A percentile compares a stretch with the other conserved stretches of the same genome.
Evolutionary conservation across 2,797 vertebrate species (phyloP).

Genomic region (Phaenicophaeus curvirostris): DNA sequence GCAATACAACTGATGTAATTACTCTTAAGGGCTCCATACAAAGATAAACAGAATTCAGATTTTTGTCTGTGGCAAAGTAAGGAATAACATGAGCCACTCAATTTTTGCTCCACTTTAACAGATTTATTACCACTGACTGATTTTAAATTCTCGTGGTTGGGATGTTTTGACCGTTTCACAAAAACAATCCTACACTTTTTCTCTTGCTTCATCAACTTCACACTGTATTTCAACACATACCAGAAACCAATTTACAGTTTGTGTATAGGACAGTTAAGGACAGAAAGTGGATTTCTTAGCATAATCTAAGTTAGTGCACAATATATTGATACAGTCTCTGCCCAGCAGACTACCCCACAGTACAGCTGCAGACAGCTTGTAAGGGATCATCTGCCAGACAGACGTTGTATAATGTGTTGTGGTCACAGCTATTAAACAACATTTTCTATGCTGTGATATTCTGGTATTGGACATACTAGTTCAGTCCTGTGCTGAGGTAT

Average conservation of each 20-base stretch:
- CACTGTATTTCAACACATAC: not conserved
- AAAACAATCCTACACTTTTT: not conserved
- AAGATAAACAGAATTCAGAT: not conserved
- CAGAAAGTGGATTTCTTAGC: not conserved
- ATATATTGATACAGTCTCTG: not conserved
- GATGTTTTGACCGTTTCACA: not conserved
- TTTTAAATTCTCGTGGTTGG: not conserved
- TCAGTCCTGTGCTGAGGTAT: not conserved
- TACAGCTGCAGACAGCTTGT: not conserved
- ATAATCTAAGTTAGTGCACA: not conserved
- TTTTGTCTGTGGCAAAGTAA: not conserved
- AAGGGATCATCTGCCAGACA: not conserved
- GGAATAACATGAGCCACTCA: not conserved
- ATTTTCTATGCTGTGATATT: not conserved
- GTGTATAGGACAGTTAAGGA: not conserved
- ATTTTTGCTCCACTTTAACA: not conserved
- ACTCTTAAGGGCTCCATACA: not conserved
- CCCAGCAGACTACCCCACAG: not conserved
- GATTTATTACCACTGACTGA: not conserved
- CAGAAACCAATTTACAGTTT: not conserved
- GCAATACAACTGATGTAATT: not conserved
- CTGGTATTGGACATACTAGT: not conserved
- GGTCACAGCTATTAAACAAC: not conserved
- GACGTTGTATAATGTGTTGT: rapidly evolving
- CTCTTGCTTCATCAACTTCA: not conserved